Percentiles rank a stretch among this genome's conserved stretches.
These are phyloP conservation scores for crab-eating macaque (Macaca fascicularis) DNA, from an alignment of 2,113 vertebrate species.

Conservation along the genomic window DNA sequence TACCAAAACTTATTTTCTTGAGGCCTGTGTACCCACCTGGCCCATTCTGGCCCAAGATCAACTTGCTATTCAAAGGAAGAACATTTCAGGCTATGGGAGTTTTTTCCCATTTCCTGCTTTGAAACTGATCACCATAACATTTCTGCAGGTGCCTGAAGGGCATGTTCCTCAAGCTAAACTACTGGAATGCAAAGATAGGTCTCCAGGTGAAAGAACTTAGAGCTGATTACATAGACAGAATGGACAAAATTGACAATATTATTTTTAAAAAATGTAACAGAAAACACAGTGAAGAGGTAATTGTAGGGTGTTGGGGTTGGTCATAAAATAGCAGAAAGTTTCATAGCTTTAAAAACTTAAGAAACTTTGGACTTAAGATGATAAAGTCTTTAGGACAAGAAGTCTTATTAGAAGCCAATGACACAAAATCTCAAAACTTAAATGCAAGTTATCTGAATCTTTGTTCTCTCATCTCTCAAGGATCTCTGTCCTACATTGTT, in stretches of 20 bases:
- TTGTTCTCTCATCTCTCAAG: not conserved
- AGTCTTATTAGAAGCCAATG: not conserved
- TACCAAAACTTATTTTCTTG: not conserved
- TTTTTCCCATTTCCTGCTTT: not conserved
- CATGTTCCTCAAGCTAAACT: not conserved
- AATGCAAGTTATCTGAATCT: not conserved
- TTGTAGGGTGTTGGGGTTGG: not conserved
- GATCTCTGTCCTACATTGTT: not conserved
- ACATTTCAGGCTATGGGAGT: not conserved
- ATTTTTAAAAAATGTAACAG: conserved; percentile 2
- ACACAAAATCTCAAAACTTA: not conserved
- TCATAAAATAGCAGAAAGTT: not conserved
- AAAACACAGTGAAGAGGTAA: conserved; percentile 62
- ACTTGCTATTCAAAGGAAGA: not conserved
- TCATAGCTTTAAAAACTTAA: not conserved
- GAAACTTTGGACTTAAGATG: not conserved
- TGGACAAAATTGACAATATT: conserved; percentile 46
- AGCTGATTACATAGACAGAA: conserved; percentile 5
- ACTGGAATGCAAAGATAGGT: conserved; percentile 35
- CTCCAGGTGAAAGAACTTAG: conserved; percentile 32
- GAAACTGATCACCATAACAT: not conserved
- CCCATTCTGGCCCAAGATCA: not conserved
- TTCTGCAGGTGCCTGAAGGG: not conserved
- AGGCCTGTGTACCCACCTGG: not conserved
- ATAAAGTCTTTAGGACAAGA: not conserved